Evolutionary conservation across 1,140 invertebrate genomes (phyloP), one percentile per base, ranked within the genome.

Genomic region (Hylaeus anthracinus): DNA sequence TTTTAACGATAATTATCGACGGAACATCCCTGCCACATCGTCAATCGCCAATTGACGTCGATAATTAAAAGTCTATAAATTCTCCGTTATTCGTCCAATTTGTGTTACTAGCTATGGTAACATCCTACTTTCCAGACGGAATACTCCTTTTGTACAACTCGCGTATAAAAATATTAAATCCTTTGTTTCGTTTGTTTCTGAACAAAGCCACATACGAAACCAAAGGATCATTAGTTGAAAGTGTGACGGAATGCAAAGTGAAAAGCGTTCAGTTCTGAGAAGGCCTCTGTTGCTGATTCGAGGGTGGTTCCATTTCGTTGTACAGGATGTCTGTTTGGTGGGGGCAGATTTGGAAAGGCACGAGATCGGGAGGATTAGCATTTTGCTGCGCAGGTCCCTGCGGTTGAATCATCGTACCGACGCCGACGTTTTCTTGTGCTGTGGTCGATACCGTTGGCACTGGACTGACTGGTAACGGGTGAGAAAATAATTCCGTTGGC

Each of bases 291-390:
- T 90, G 88, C 41, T 89, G 84, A 78, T 76, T 90, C 37, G 86
- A 48, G 5, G 89, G 56, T 37, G 88, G 60, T 6, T 91, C 90
- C 43, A 92, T 89, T n/a, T 91, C 90, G 45, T 85, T 82, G 37
- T 93, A 93, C 26, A 93, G 74, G 3, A 93, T 83, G 39, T 92
- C 90, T 5, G 87, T 45, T 60, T 89, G 89, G 69, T 91, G 90
- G 15, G 83, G 67, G 48, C 92, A 92, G 45, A 93, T 91, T 65
- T 92, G 89, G 71, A 91, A 93, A 48, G 87, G 58, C 39, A 92
- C 91, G 37, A 92, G 78, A 55, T 92, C 88, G 1, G 83, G 41
- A 41, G 83, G 82, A 4, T 86, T 79, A n/a, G 78, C 79, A 14
- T 90, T 83, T 8, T 81, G 87, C 15, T 90, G 87, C 45, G 79